Base-by-base conservation (phyloP, 2,113 vertebrate genomes). In the cattle (Bos taurus) region DNA sequence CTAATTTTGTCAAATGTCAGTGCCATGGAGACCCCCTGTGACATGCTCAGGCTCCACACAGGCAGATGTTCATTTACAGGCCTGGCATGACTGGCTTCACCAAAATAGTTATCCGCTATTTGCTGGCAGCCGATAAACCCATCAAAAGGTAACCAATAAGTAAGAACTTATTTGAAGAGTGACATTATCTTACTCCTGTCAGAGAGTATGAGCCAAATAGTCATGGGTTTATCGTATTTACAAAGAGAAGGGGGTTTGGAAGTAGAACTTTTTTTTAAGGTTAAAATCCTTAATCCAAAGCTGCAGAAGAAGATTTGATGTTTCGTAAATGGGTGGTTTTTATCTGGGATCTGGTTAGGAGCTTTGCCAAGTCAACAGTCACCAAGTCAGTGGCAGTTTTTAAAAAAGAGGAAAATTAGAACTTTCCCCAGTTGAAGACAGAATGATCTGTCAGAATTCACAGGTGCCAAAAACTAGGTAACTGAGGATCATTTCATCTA, bases 71-170 rank as follows among this genome's bases (percentile, higher is more conserved):
- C 88, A 64, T 98, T 97, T 98, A 90, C 77, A 95, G 95, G 80
- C 67, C 83, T 97, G 95, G 97, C 80, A 80, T 95, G 85, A 96
- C 88, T 87, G 48, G 85, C 98, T 98, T 97, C 56, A 95, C 97
- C 95, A 93, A 97, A 97, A 97, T 98, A 95, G 80, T 97, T 95
- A 88, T 98, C 90, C 93, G 40, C 97, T 98, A 98, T 97, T 98
- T 96, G 82, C 85, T 98, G 97, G 89, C 96, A 98, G 97, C 89
- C 56, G 96, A 98, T 98, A 99, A 98, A 97, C 91, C 92, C 97
- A 97, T 99, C 98, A 98, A 97, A 98, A 98, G 78, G 95, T 97
- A 98, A 95, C 91, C 97, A 98, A 96, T 96, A 97, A 98, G 71
- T 96, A 97, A 98, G 96, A 98, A 97, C 94, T 97, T 98, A 96